phyloP scores from a whole-genome alignment of 2,797 vertebrate species.

The Neosilurus hyrtlii region DNA sequence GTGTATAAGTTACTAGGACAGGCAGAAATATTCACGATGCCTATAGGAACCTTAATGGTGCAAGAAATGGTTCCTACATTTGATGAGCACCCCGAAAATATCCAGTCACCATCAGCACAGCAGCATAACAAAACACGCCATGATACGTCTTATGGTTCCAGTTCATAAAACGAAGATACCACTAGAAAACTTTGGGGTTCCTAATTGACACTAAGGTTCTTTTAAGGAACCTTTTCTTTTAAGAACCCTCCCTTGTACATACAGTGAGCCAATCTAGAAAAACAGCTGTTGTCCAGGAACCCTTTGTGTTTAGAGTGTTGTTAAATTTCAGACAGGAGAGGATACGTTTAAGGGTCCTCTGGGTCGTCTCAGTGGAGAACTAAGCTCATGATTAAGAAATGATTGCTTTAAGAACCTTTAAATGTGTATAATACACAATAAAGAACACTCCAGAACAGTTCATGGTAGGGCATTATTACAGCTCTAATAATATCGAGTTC shows the following conservation, averaged over 20 bases:
- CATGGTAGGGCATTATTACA: too few species aligned
- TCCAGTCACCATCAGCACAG: background rate
- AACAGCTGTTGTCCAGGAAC: background rate
- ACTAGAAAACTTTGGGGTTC: background rate
- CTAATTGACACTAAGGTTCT: background rate
- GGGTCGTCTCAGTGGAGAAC: background rate
- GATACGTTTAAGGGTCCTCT: background rate
- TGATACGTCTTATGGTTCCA: background rate
- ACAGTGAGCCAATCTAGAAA: background rate
- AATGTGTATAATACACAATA: background rate
- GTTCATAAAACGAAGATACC: background rate
- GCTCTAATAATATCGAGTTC: too few species aligned
- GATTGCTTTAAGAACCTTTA: background rate
- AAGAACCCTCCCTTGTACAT: background rate
- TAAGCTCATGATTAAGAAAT: background rate
- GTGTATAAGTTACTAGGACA: too few species aligned
- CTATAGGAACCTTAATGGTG: background rate
- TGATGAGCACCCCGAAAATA: background rate
- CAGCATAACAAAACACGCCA: background rate
- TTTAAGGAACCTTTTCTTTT: background rate
- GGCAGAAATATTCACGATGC: background rate
- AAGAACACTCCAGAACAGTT: background rate
- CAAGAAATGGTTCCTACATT: background rate
- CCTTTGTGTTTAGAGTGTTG: background rate
- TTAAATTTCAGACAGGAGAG: background rate